phyloP scores from a whole-genome alignment of 2,888 invertebrate genomes.

The Aphodius sticticus region DNA sequence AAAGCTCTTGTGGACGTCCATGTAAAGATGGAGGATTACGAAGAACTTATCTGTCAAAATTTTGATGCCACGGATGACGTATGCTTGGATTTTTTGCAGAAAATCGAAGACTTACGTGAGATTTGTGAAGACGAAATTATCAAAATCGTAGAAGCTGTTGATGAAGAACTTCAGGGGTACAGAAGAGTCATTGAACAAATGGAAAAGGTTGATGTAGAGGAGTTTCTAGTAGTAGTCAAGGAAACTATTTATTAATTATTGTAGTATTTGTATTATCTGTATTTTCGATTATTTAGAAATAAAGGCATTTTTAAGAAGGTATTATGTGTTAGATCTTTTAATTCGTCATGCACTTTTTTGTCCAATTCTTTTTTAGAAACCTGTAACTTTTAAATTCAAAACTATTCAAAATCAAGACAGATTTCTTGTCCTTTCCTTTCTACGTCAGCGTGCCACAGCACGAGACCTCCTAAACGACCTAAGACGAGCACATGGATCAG shows the following conservation, averaged over 20 bases:
- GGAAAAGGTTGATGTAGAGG: background rate
- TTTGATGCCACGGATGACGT: background rate
- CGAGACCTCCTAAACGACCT: no score
- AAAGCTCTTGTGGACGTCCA: slow-evolving; percentile 19
- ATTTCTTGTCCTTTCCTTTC: no score
- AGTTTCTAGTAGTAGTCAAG: background rate
- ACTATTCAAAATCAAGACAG: no score
- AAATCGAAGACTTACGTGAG: slow-evolving; percentile 28
- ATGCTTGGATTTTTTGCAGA: slow-evolving; percentile 16
- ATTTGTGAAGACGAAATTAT: slow-evolving; percentile 26
- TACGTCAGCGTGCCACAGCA: no score
- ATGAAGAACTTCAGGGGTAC: slow-evolving; percentile 27
- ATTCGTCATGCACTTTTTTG: no score
- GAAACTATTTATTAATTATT: background rate
- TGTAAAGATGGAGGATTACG: slow-evolving; percentile 29
- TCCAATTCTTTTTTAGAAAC: no score
- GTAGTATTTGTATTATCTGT: background rate
- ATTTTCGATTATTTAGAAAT: no score
- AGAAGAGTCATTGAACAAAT: background rate
- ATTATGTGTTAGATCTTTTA: no score
- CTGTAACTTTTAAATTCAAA: no score
- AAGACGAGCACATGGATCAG: no score
- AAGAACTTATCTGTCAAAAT: slow-evolving; percentile 19
- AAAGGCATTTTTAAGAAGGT: no score
- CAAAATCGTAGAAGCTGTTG: slow-evolving; percentile 19